Percentiles rank a stretch among this genome's conserved stretches.
Conservation (phyloP, 2,113 vertebrate species). For the Nymphicus hollandicus region DNA sequence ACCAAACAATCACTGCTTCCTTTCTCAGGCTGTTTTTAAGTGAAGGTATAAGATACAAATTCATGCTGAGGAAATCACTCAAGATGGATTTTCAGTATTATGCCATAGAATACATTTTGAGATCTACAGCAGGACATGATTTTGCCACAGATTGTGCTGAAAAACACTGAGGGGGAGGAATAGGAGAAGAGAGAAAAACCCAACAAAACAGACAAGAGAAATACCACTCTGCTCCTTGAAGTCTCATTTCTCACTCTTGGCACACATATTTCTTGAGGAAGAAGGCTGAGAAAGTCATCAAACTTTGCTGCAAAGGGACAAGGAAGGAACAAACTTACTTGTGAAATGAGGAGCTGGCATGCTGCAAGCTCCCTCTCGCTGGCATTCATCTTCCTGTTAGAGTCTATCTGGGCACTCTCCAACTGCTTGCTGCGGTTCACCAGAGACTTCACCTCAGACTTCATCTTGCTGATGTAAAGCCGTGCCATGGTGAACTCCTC, state of each 20-base stretch:
- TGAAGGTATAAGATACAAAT: not conserved
- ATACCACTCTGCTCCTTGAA: not conserved
- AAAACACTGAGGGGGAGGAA: not conserved
- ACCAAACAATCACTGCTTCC: not conserved
- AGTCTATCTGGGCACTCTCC: conserved; percentile 85
- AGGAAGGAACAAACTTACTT: conserved; percentile 61
- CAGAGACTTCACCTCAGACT: conserved; percentile 89
- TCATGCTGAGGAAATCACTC: not conserved
- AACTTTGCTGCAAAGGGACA: not conserved
- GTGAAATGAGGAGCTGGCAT: conserved; percentile 90
- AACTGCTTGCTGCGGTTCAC: conserved; percentile 90
- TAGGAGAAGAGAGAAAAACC: not conserved
- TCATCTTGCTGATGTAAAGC: conserved; percentile 94
- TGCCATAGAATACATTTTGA: not conserved
- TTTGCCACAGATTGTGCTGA: not conserved
- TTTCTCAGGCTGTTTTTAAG: not conserved
- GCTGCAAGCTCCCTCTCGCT: conserved; percentile 88
- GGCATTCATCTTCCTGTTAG: conserved; percentile 88
- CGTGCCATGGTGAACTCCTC: conserved; percentile 91
- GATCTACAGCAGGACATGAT: not conserved
- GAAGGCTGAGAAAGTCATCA: not conserved
- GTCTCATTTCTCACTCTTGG: not conserved
- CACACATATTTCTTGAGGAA: accelerated
- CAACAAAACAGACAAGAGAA: not conserved
- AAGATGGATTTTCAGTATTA: not conserved